Conservation (phyloP, 1,140 invertebrate genomes). For the Oppia nitens region DNA sequence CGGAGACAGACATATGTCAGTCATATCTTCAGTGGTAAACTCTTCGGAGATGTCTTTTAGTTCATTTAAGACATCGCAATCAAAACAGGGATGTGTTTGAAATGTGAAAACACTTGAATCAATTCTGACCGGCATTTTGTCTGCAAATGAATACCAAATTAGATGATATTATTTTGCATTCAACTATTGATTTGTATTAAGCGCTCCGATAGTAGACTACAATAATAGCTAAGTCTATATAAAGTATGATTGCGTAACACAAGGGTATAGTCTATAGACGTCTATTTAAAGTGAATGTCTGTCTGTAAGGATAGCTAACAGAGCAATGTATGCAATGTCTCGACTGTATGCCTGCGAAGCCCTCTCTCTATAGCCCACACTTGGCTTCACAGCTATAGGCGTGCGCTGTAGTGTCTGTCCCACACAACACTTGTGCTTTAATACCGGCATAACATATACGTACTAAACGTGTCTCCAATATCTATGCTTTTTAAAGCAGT, state of each 20-base stretch:
- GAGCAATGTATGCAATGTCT: neutral
- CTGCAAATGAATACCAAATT: neutral
- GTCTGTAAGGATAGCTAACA: neutral
- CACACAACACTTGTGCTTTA: no score
- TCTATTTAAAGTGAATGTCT: neutral
- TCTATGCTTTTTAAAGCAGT: neutral
- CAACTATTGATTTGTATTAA: no score
- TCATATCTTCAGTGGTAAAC: neutral
- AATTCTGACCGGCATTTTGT: constrained; percentile 9
- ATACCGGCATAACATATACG: neutral
- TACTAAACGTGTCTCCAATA: neutral
- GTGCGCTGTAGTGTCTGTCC: no score
- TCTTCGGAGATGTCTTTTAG: neutral
- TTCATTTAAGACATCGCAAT: constrained; percentile 7
- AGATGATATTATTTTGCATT: neutral
- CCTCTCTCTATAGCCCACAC: neutral
- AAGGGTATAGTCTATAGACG: neutral
- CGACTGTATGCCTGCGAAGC: neutral
- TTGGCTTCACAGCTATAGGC: neutral
- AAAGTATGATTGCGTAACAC: neutral
- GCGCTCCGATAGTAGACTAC: no score
- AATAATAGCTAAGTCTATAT: neutral
- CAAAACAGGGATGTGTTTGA: neutral
- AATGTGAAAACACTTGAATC: neutral
- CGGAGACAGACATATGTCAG: neutral